These are phyloP conservation scores for Eueides isabella DNA, from an alignment of 1,140 invertebrate genomes.

Conservation along the genomic window DNA sequence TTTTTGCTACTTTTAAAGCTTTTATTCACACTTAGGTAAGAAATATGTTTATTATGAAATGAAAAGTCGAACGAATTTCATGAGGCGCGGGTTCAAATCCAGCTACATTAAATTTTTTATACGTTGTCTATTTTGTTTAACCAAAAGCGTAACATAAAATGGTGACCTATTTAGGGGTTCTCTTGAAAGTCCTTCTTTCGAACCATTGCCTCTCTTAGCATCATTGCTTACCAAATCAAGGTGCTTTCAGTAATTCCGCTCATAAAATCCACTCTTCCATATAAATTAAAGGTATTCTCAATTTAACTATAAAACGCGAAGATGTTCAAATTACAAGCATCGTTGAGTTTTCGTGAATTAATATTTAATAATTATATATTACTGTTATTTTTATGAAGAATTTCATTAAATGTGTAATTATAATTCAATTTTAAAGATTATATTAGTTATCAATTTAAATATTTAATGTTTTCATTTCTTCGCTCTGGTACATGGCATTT, in stretches of 20 bases:
- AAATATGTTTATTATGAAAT: no score
- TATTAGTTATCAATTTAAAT: no score
- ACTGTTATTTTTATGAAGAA: conserved; percentile 2
- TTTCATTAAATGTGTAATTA: background rate
- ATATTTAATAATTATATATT: conserved; percentile 9
- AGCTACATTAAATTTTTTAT: no score
- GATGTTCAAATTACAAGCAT: background rate
- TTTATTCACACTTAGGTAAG: no score
- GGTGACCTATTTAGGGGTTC: conserved; percentile 11
- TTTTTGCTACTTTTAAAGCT: no score
- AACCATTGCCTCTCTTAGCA: conserved; percentile 15
- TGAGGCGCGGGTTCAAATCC: no score
- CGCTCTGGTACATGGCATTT: no score
- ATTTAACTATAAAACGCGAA: conserved; percentile 15
- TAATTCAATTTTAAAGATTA: no score
- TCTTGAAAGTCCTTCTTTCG: background rate
- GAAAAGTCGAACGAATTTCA: no score
- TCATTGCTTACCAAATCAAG: conserved; percentile 17
- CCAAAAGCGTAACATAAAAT: background rate
- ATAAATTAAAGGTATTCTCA: conserved; percentile 17
- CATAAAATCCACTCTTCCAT: conserved; percentile 24
- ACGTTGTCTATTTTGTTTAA: no score
- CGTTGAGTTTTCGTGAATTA: background rate
- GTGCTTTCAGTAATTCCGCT: background rate
- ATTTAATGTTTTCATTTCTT: no score